phyloP scores from a whole-genome alignment of 2,888 invertebrate genomes.

The Odontothrips loti region DNA sequence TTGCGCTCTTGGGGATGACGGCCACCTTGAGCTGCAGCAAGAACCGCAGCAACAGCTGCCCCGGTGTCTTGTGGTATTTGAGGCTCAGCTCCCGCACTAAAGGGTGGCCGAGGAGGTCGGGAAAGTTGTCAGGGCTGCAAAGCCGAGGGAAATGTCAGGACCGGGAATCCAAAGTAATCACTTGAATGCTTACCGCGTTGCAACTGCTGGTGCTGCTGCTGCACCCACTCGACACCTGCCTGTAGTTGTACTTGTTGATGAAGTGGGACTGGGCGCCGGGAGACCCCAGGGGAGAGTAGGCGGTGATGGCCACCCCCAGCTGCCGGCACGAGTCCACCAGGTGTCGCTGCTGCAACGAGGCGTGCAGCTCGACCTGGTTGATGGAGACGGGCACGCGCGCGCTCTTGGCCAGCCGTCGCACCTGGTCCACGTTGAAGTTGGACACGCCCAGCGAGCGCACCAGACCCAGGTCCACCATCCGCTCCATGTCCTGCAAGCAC shows the following conservation, averaged over 20 bases:
- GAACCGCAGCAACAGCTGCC: conserved; percentile 68
- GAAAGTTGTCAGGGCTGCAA: conserved; percentile 54
- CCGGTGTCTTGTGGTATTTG: conserved; percentile 59
- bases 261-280: conserved; percentile 64
- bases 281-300: conserved; percentile 68
- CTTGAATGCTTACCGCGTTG: no score
- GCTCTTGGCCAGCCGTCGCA: conserved; percentile 56
- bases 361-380: conserved; percentile 69
- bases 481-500: conserved; percentile 61
- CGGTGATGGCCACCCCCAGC: conserved; percentile 61
- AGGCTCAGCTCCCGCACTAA: conserved; percentile 55
- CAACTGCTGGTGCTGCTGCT: no score
- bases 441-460: conserved; percentile 72
- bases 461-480: conserved; percentile 60
- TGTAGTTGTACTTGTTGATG: conserved; percentile 58
- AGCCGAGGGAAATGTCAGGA: neutral
- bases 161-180: no score
- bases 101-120: conserved; percentile 59
- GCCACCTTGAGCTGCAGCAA: conserved; percentile 62
- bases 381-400: conserved; percentile 66
- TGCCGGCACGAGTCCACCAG: conserved; percentile 59
- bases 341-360: conserved; percentile 67
- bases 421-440: conserved; percentile 70
- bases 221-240: conserved; percentile 45
- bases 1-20: conserved; percentile 76